A percentile compares a stretch with the other conserved stretches of the same genome.
These are phyloP conservation scores for Pandemis cinnamomeana DNA, from an alignment of 2,888 invertebrate species.

Conservation along the genomic window DNA sequence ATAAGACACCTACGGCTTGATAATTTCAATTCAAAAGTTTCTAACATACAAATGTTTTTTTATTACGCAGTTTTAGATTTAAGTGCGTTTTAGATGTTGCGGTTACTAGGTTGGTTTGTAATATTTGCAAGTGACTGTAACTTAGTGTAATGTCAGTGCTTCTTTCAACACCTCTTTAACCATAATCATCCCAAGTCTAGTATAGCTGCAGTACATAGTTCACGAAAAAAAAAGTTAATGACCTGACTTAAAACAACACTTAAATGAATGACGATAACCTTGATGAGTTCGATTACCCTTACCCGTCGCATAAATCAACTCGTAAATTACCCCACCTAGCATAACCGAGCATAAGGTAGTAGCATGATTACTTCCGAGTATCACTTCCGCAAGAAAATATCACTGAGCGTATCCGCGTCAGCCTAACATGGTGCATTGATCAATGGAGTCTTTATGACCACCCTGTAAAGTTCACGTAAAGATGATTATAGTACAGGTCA, in stretches of 20 bases:
- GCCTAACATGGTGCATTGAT: neutral
- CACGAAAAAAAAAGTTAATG: constrained; percentile 16
- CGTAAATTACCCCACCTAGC: constrained; percentile 38
- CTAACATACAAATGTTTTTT: too few species aligned
- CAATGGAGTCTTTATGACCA: constrained; percentile 12
- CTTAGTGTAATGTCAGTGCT: too few species aligned
- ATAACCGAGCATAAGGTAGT: constrained; percentile 14
- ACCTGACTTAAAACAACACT: constrained; percentile 13
- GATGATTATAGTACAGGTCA: constrained; percentile 21
- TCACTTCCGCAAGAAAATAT: constrained; percentile 36
- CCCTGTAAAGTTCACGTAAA: constrained; percentile 18
- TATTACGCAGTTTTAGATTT: too few species aligned
- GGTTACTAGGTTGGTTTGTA: too few species aligned
- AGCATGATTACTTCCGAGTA: constrained; percentile 35
- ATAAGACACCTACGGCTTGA: too few species aligned
- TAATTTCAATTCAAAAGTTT: too few species aligned
- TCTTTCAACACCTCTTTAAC: neutral
- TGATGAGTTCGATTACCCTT: constrained; percentile 38
- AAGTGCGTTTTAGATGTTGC: too few species aligned
- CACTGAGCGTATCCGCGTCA: constrained; percentile 18
- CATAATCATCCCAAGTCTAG: neutral
- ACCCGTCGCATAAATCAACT: constrained; percentile 24
- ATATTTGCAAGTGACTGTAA: too few species aligned
- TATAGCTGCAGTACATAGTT: neutral
- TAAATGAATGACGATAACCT: constrained; percentile 24